These are phyloP conservation scores for Myrmecobius fasciatus DNA, from an alignment of 2,113 vertebrate genomes.

Conservation along the genomic window DNA sequence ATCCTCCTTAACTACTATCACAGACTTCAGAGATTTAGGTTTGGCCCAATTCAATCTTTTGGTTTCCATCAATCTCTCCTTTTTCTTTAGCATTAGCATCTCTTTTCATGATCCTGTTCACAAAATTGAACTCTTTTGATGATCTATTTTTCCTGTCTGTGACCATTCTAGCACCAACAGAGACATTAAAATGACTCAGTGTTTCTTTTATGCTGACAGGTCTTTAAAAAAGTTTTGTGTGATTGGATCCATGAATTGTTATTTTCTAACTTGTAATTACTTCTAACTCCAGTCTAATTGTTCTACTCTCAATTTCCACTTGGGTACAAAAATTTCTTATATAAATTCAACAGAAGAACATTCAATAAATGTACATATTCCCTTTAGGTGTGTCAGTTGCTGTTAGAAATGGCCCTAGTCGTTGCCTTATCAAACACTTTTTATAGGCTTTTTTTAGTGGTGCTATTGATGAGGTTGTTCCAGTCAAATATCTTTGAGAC, in stretches of 20 bases:
- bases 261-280: constrained; percentile 32
- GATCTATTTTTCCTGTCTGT: constrained; percentile 95
- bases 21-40: constrained; percentile 88
- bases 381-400: background rate
- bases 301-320: constrained; percentile 93
- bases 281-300: constrained; percentile 91
- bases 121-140: constrained; percentile 98
- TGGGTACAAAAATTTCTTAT: constrained; percentile 92
- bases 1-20: constrained; percentile 71
- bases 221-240: constrained; percentile 94
- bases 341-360: constrained; percentile 92
- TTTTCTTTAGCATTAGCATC: constrained; percentile 98
- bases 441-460: background rate
- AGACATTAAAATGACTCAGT: constrained; percentile 90
- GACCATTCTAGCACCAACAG: constrained; percentile 92
- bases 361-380: constrained; percentile 91
- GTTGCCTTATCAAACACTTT: background rate
- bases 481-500: background rate
- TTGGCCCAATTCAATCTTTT: constrained; percentile 96
- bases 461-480: background rate
- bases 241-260: constrained; percentile 57
- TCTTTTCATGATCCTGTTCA: constrained; percentile 93
- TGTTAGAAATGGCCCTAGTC: background rate
- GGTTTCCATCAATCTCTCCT: constrained; percentile 94
- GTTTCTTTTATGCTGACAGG: constrained; percentile 94